Evolutionary conservation across 2,113 vertebrate genomes (phyloP), one percentile per base, ranked within the genome.

Genomic region (Blennius ocellaris): DNA sequence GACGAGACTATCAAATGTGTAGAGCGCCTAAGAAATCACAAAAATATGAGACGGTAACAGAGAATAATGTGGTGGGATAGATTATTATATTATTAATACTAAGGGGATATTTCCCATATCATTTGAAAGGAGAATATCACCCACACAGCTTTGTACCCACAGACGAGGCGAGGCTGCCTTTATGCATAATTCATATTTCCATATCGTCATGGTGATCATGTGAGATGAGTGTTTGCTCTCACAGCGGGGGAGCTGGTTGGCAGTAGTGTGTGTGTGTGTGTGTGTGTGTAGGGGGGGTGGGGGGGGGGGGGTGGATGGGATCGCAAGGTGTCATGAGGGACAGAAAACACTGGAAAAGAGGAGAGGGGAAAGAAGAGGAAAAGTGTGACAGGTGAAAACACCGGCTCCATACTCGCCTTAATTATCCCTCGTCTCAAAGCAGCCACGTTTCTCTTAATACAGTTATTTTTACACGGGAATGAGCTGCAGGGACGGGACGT

Each of bases 131-230:
- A 85, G 88, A 81, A 74, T 87, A 83, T 89, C 86, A 88, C 79
- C 87, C 87, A 79, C 83, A 71, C 73, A 17, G 82, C 87, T 91
- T 90, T 91, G 87, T 88, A 89, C 79, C 88, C 84, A 61, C 76
- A 81, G 85, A 55, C 63, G 64, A 92, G 81, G 84, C 79, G 63
- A 84, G 78, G 81, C 80, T 82, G 80, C 56, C 73, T 83, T 72
- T 59, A 91, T 92, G 90, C 87, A 92, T 92, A 88, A 92, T 92
- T 90, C 91, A 92, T 91, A 87, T 86, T 90, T 88, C 84, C 81
- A 87, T 90, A 91, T 92, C 88, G 80, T 91, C 88, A 90, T 89
- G 90, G 87, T 89, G 88, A 92, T 92, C 86, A 87, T 87, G 91
- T 78, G 83, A 65, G 61, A 85, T 83, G 89, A 89, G 84, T 88